phyloP scores from a whole-genome alignment of 2,113 vertebrate species.

The Xyrauchen texanus region DNA sequence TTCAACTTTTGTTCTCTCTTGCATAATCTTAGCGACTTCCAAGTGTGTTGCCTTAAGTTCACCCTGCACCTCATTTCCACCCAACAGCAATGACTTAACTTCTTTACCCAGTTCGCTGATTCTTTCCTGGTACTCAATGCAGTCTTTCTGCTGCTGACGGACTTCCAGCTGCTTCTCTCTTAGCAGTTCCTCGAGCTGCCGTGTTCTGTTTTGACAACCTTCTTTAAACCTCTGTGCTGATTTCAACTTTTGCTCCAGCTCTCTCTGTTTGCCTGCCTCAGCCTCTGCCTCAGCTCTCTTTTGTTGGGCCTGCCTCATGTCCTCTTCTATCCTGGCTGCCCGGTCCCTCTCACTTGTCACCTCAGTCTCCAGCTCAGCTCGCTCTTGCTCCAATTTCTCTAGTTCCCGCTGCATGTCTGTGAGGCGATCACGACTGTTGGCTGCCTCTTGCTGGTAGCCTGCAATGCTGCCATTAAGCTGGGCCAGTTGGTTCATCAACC shows the following conservation, averaged over 20 bases:
- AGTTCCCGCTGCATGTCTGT: conserved; percentile 72
- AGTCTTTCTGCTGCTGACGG: conserved; percentile 89
- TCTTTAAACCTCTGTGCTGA: conserved; percentile 78
- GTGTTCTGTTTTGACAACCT: conserved; percentile 76
- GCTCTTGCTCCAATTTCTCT: conserved; percentile 76
- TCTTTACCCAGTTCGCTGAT: conserved; percentile 86
- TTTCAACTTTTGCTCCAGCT: conserved; percentile 84
- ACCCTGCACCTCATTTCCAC: conserved; percentile 75
- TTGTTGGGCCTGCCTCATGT: conserved; percentile 83
- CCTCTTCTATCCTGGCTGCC: conserved; percentile 82
- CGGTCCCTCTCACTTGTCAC: conserved; percentile 73
- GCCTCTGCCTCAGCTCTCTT: conserved; percentile 78
- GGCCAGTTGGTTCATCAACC: conserved; percentile 95
- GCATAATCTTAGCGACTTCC: conserved; percentile 67
- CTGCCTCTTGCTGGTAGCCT: conserved; percentile 90
- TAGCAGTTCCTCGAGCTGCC: conserved; percentile 92
- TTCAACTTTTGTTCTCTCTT: conserved; percentile 72
- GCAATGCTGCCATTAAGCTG: conserved; percentile 96
- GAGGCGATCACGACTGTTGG: conserved; percentile 76
- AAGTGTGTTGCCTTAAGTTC: conserved; percentile 74
- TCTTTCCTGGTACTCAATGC: conserved; percentile 89
- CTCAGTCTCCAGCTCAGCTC: conserved; percentile 72
- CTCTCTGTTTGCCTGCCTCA: conserved; percentile 78
- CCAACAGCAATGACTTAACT: conserved; percentile 81
- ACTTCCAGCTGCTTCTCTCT: conserved; percentile 94